Evolutionary conservation across 2,888 invertebrate species (phyloP), one percentile per base, ranked within the genome.

Genomic region (Drosophila bunnanda): DNA sequence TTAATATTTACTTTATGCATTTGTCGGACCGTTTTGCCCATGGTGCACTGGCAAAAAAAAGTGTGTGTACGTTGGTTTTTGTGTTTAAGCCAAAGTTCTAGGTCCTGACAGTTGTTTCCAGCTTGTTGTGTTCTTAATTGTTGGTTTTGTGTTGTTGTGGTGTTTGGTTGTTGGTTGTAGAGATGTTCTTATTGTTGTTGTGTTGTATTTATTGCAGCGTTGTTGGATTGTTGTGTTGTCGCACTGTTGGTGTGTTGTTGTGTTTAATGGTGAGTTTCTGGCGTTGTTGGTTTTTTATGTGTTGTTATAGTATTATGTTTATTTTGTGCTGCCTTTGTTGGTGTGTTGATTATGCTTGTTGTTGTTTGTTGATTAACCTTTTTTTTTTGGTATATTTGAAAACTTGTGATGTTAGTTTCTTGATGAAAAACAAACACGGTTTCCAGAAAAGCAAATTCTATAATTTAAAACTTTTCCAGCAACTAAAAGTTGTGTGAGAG

Each of bases 81-180:
- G 32, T 15, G 20, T 52, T 52, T 52, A 15, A 15, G 34, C 32
- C 32, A 34, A 52, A 52, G 50, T 52, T 34, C 15, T 15, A 10
- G 20, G 34, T 52, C 22, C 34, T 52, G 10, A 15, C 34, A 34
- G 50, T 34, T 22, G 50, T 52, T 52, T 10, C 22, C 20, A 20
- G 32, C 32, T 50, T 50, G 50, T 32, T 50, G 50, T 50, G 50
- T 32, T 50, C 50, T 50, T 32, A 50, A 50, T 50, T 50, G 20
- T 50, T 32, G 50, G 50, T 50, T 32, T 50, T 15, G 2, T 50
- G 30, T 13, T 30, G 48, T 17, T 30, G 46, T 17, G 7, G 30
- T 48, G 28, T 48, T 30, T 28, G 12, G 7, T 17, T 48, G 30
- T 30, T 17, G 13, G 12, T 48, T 48, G 30, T 48, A 1, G 17